Evolutionary conservation across 2,113 vertebrate species (phyloP), one percentile per base, ranked within the genome.

Genomic region (Lophius piscatorius): DNA sequence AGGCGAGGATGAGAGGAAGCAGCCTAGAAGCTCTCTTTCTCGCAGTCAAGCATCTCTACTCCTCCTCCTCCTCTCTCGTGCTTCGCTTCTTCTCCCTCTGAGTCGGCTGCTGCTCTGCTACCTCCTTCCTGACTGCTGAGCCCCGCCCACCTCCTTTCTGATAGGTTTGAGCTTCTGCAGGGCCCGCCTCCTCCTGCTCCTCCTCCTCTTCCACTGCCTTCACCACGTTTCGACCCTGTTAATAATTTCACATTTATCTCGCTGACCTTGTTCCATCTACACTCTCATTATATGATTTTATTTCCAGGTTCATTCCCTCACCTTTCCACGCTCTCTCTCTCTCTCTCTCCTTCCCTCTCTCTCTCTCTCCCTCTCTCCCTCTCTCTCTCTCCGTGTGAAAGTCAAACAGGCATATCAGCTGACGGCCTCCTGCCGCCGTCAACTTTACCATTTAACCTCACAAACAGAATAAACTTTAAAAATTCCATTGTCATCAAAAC

Each of bases 1-100:
- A 17, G 5, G 44, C 62, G 42, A 70, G 50, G 45, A 65, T 42
- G 67, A 48, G 67, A 28, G 26, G 26, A 9, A 62, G 75, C 78
- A 67, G 81, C 68, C 79, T 80, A 33, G 61, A 78, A 54, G 83
- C 58, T 74, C 26, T 5, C 26, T 28, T 8, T 8, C 4, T 4
- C 26, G 79, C 83, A 78, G 88, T 85, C 87, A 86, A 52, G 65
- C 73, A 56, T 71, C 65, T 67, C 74, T 70, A 63, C 72, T 70
- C 69, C 81, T 66, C 63, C 63, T 63, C 46, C 60, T 62, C 48
- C 66, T 71, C 41, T 57, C 40, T 48, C 82, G 70, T 63, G 59
- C 63, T 77, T 48, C 51, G 72, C 52, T 69, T 52, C 39, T 70
- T 65, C 81, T 81, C 56, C 44, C 54, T 81, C 80, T 84, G 52